phyloP scores from a whole-genome alignment of 2,797 vertebrate genomes.

The Fringilla coelebs region DNA sequence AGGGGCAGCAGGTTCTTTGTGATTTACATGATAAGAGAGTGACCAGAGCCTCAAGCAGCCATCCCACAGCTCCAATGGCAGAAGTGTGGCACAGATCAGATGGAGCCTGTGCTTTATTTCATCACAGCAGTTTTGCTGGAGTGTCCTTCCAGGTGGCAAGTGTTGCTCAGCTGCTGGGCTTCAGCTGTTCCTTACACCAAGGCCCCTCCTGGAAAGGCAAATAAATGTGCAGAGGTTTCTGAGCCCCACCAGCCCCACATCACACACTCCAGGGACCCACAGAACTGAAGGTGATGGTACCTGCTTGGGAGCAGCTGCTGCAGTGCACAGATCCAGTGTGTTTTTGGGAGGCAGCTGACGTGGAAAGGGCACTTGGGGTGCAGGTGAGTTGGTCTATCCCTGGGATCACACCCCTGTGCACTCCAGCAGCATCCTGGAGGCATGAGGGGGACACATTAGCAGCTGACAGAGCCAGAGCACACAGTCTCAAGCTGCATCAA shows the following conservation, averaged over 20 bases:
- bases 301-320: accelerated
- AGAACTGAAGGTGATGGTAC: background rate
- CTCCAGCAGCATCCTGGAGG: background rate
- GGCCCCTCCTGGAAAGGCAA: background rate
- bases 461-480: background rate
- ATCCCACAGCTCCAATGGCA: background rate
- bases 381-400: background rate
- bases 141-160: background rate
- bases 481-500: background rate
- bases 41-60: background rate
- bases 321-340: accelerated
- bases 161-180: background rate
- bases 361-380: background rate
- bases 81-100: background rate
- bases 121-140: background rate
- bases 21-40: background rate
- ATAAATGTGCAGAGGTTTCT: background rate
- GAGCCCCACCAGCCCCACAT: background rate
- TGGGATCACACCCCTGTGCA: background rate
- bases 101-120: background rate
- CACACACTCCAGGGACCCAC: accelerated
- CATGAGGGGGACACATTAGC: accelerated
- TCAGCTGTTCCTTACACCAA: background rate
- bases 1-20: background rate
- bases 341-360: background rate